Evolutionary conservation across 1,140 invertebrate species (phyloP).

Genomic region (Drosophila azteca): DNA sequence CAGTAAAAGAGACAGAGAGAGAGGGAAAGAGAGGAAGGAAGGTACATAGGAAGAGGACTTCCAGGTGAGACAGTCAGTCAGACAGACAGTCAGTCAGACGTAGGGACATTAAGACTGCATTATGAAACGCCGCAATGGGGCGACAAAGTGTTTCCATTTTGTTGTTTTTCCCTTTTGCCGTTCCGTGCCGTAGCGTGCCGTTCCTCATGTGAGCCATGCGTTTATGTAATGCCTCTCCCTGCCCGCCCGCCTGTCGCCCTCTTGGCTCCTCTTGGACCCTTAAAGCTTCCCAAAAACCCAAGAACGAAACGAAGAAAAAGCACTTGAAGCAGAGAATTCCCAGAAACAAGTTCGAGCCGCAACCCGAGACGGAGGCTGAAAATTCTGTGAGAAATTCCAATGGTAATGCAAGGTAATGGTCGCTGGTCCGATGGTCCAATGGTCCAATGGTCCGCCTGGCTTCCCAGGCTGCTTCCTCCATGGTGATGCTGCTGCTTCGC

Average conservation of each 20-base stretch:
- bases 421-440: no score
- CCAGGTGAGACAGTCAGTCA: conserved; percentile 13
- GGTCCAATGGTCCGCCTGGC: background rate
- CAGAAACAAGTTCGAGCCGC: conserved; percentile 72
- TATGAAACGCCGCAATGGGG: conserved; percentile 57
- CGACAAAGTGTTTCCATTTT: conserved; percentile 67
- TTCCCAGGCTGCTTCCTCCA: conserved; percentile 29
- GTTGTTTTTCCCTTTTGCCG: conserved; percentile 25
- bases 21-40: conserved; percentile 18
- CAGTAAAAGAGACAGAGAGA: conserved; percentile 24
- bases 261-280: conserved; percentile 4
- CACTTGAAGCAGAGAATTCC: conserved; percentile 72
- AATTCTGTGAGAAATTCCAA: conserved; percentile 70
- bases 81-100: conserved; percentile 32
- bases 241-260: no score
- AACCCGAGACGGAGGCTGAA: conserved; percentile 13
- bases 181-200: conserved; percentile 14
- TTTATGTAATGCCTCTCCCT: conserved; percentile 58
- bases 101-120: conserved; percentile 51
- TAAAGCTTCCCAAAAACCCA: conserved; percentile 43
- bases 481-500: conserved; percentile 6
- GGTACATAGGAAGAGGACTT: conserved; percentile 7
- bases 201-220: conserved; percentile 30
- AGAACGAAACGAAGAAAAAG: conserved; percentile 49
- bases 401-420: conserved; percentile 73